A percentile compares a stretch with the other conserved stretches of the same genome.
Conservation (phyloP, 1,140 invertebrate species). For the Diabrotica undecimpunctata region DNA sequence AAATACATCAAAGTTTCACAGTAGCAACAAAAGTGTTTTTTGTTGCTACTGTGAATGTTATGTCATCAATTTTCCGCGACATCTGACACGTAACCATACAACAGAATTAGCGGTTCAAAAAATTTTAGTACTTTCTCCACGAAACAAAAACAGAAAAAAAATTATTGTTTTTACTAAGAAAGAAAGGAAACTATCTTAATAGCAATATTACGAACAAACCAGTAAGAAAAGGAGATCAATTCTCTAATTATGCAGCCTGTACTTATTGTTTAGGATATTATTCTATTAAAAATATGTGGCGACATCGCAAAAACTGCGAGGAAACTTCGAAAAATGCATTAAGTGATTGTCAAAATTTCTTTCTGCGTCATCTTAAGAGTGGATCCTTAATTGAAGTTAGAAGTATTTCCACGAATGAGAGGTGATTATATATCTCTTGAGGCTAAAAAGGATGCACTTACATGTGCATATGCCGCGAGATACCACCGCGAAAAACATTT, state of each 20-base stretch:
- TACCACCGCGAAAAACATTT: slow-evolving; percentile 41
- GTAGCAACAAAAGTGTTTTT: too few species aligned
- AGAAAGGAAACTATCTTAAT: slow-evolving; percentile 10
- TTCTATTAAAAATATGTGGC: slow-evolving; percentile 3
- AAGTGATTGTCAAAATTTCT: slow-evolving; percentile 7
- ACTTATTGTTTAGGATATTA: slow-evolving; percentile 12
- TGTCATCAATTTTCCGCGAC: too few species aligned
- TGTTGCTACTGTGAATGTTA: too few species aligned
- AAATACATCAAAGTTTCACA: too few species aligned
- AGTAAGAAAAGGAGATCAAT: background rate
- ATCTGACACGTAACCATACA: background rate
- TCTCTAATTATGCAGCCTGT: slow-evolving; percentile 7
- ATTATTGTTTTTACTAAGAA: slow-evolving; percentile 6
- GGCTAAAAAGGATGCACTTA: slow-evolving; percentile 32
- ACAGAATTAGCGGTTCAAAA: slow-evolving; percentile 5
- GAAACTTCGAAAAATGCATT: background rate
- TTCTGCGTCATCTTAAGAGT: background rate
- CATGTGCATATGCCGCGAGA: slow-evolving; percentile 36
- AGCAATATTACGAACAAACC: background rate
- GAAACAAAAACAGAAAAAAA: slow-evolving; percentile 11
- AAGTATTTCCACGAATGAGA: slow-evolving; percentile 29
- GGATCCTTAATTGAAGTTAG: slow-evolving; percentile 3
- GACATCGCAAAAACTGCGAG: slow-evolving; percentile 12
- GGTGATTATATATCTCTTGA: slow-evolving; percentile 24
- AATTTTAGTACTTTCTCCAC: background rate